Conservation (phyloP, 2,888 invertebrate genomes). For the Mesochorus sp. region DNA sequence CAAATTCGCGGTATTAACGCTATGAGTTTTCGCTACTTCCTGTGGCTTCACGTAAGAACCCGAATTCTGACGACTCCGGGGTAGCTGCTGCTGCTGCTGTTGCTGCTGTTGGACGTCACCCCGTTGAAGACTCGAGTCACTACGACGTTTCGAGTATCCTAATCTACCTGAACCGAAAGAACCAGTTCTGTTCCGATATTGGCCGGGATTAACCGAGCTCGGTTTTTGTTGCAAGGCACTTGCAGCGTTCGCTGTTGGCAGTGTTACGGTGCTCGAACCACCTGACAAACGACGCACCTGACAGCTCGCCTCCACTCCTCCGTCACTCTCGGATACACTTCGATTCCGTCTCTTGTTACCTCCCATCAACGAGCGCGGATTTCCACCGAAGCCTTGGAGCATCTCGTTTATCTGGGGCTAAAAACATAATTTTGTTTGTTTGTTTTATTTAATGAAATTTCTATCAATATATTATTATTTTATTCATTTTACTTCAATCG, state of each 20-base stretch:
- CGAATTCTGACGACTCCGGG: constrained; percentile 74
- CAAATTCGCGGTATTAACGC: constrained; percentile 1
- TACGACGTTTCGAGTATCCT: constrained; percentile 74
- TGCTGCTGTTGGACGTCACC: too few relatives aligned
- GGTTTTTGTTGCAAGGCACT: constrained; percentile 68
- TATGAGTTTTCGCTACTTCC: constrained; percentile 68
- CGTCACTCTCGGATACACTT: constrained; percentile 87
- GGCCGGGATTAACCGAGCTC: constrained; percentile 72
- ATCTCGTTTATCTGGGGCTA: constrained; percentile 86
- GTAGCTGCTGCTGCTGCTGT: constrained; percentile 73
- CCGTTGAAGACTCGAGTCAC: too few relatives aligned
- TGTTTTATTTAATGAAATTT: constrained; percentile 13
- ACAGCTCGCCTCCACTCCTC: constrained; percentile 75
- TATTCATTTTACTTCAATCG: too few relatives aligned
- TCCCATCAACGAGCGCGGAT: constrained; percentile 81
- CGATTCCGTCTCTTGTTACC: constrained; percentile 85
- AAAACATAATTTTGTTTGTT: too few relatives aligned
- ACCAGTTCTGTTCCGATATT: constrained; percentile 77
- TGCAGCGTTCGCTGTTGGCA: constrained; percentile 66
- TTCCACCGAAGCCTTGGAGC: constrained; percentile 83
- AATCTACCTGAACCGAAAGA: constrained; percentile 79
- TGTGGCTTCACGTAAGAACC: constrained; percentile 73
- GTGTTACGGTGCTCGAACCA: constrained; percentile 76
- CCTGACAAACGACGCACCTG: constrained; percentile 80
- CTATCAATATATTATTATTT: too few relatives aligned